Percentiles rank a stretch among this genome's conserved stretches.
Conservation (phyloP, 2,888 invertebrate species). For the Bursaphelenchus okinawaensis region DNA sequence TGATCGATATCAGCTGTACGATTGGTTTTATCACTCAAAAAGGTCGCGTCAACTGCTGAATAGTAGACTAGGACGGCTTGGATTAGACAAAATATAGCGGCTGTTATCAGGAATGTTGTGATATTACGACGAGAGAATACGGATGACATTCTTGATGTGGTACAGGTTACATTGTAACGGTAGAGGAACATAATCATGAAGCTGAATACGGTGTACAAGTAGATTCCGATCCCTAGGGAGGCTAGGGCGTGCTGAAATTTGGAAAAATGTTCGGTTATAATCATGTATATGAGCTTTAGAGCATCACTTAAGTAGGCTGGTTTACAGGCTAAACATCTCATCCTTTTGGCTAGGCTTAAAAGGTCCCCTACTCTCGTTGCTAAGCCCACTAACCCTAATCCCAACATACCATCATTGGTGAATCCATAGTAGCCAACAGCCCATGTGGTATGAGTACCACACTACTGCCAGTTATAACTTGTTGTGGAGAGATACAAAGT, state of each 20-base stretch:
- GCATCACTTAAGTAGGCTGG: too few relatives aligned
- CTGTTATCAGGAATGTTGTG: slow-evolving; percentile 20
- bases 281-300: too few relatives aligned
- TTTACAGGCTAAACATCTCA: too few relatives aligned
- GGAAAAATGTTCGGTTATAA: neutral
- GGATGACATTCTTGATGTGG: slow-evolving; percentile 28
- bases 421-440: slow-evolving; percentile 24
- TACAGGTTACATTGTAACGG: slow-evolving; percentile 36
- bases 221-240: slow-evolving; percentile 29
- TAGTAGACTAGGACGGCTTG: slow-evolving; percentile 32
- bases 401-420: slow-evolving; percentile 21
- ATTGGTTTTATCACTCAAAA: slow-evolving; percentile 28
- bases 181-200: slow-evolving; percentile 33
- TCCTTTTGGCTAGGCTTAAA: too few relatives aligned
- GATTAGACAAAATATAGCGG: slow-evolving; percentile 30
- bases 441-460: slow-evolving; percentile 29
- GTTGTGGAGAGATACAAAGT: slow-evolving; percentile 29
- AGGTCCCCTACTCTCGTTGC: too few relatives aligned
- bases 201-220: slow-evolving; percentile 29
- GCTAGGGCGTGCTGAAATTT: slow-evolving; percentile 25
- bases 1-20: slow-evolving; percentile 24
- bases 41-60: slow-evolving; percentile 34
- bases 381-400: too few relatives aligned
- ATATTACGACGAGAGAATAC: slow-evolving; percentile 31
- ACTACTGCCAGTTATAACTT: slow-evolving; percentile 15